Evolutionary conservation across 1,140 invertebrate genomes (phyloP).

Genomic region (Trinorchestia longiramus): DNA sequence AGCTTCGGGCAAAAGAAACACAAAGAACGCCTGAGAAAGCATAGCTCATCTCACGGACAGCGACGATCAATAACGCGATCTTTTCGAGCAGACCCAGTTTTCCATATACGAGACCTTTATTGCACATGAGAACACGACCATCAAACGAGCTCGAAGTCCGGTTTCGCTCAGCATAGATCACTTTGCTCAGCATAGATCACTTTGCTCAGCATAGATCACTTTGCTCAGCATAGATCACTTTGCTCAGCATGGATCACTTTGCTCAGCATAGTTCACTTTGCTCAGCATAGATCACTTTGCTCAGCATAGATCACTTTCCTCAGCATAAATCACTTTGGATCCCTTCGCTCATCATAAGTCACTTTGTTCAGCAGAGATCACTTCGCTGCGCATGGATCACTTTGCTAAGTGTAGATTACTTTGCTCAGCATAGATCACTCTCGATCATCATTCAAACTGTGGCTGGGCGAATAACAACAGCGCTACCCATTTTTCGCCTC

Average conservation of each 20-base stretch:
- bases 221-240: not conserved
- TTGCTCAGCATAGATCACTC: not conserved
- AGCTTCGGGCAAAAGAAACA: slow-evolving; percentile 7
- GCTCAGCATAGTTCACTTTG: not conserved
- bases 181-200: not conserved
- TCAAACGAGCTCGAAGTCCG: not conserved
- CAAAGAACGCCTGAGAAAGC: slow-evolving; percentile 40
- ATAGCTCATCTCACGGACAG: slow-evolving; percentile 8
- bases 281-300: not conserved
- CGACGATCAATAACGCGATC: slow-evolving; percentile 14
- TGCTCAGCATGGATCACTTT: not conserved
- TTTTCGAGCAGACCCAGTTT: slow-evolving; percentile 42
- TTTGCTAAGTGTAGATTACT: too few species aligned
- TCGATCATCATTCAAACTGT: not conserved
- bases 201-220: not conserved
- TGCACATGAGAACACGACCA: not conserved
- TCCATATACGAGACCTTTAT: slow-evolving; percentile 25
- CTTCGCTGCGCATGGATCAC: too few species aligned
- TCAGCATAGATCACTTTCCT: not conserved
- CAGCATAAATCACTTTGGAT: not conserved
- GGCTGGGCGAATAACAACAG: too few species aligned
- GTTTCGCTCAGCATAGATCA: not conserved
- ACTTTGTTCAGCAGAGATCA: not conserved
- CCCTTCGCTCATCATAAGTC: not conserved
- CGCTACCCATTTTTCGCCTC: too few species aligned